phyloP scores from a whole-genome alignment of 2,797 vertebrate genomes.

The Cygnus olor region DNA sequence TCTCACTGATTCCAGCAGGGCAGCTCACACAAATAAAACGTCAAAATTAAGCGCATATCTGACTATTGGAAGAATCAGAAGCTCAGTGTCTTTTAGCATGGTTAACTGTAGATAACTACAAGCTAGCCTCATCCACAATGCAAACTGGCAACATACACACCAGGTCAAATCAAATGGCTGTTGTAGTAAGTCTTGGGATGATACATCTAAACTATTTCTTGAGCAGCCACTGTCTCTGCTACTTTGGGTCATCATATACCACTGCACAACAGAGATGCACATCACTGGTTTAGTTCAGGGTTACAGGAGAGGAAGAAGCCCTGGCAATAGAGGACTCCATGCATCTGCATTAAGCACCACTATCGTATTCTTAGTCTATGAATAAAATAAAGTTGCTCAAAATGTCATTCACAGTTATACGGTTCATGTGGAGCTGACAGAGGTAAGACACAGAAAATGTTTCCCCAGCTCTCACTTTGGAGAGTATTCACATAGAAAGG shows the following conservation, averaged over 20 bases:
- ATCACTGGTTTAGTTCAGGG: neutral
- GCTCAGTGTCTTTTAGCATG: neutral
- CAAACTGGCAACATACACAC: rapidly evolving
- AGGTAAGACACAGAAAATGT: neutral
- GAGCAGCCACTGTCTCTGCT: neutral
- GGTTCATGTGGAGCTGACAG: neutral
- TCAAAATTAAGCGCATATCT: neutral
- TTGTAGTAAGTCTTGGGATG: neutral
- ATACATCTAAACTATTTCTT: neutral
- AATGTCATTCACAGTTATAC: neutral
- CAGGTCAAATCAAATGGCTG: neutral
- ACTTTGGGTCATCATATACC: rapidly evolving
- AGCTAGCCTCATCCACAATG: rapidly evolving
- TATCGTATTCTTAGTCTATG: neutral
- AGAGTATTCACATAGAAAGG: neutral
- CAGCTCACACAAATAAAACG: neutral
- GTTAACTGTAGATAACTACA: neutral
- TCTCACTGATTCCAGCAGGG: neutral
- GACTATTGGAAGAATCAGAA: neutral
- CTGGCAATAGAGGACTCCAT: neutral
- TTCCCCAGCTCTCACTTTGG: neutral
- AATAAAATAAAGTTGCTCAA: neutral
- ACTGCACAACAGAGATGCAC: rapidly evolving
- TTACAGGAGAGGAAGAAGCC: rapidly evolving
- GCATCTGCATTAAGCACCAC: neutral